These are phyloP conservation scores for Galaxea fascicularis DNA, from an alignment of 92 coral and sea anemone genomes.

Conservation along the genomic window DNA sequence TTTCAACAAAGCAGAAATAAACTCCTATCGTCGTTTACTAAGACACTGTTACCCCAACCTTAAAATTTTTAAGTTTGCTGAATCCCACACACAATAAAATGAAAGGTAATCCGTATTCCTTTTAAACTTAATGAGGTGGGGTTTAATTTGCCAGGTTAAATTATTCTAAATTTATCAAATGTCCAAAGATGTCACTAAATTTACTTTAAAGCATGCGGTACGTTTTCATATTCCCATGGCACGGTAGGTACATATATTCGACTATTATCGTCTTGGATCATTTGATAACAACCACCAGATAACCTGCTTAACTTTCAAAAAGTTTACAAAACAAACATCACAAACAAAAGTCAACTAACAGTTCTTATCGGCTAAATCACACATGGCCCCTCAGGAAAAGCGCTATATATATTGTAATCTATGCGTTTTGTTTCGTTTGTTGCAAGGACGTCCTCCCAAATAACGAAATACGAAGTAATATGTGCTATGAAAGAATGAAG, in stretches of 20 bases:
- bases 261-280: constrained; percentile 50
- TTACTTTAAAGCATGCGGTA: not conserved
- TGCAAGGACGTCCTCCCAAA: not conserved
- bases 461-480: not conserved
- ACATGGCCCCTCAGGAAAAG: not conserved
- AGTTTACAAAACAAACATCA: constrained; percentile 64
- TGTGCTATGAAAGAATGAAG: not conserved
- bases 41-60: too few species aligned
- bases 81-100: too few species aligned
- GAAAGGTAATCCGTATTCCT: not conserved
- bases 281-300: constrained; percentile 51
- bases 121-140: not conserved
- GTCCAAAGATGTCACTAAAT: not conserved
- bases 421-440: not conserved
- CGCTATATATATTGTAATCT: too few species aligned
- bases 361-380: not conserved
- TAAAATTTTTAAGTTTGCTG: too few species aligned
- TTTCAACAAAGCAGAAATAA: too few species aligned
- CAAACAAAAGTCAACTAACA: not conserved
- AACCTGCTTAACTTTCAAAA: constrained; percentile 61
- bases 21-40: too few species aligned
- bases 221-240: constrained; percentile 27
- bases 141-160: not conserved
- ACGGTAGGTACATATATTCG: constrained; percentile 20
- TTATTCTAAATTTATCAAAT: not conserved